Conservation (phyloP, 1,140 invertebrate species). For the Brachystomella parvula region DNA sequence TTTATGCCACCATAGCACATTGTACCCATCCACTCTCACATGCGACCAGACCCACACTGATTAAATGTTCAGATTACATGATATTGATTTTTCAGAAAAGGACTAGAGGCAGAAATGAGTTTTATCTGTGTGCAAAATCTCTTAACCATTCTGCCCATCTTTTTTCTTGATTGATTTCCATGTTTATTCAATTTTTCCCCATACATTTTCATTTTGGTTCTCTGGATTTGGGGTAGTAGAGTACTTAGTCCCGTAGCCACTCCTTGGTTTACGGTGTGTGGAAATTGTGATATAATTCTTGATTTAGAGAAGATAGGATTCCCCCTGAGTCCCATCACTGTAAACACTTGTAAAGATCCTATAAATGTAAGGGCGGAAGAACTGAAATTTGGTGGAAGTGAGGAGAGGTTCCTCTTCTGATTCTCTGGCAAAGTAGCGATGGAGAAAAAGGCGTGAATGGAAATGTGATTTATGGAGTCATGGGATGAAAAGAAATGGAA, state of each 20-base stretch:
- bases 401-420: not conserved
- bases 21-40: no score
- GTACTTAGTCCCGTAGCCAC: no score
- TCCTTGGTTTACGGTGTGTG: not conserved
- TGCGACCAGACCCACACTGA: no score
- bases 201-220: no score
- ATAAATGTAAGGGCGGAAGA: not conserved
- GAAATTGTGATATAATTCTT: constrained; percentile 11
- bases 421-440: not conserved
- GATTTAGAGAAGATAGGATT: constrained; percentile 9
- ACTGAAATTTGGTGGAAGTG: not conserved
- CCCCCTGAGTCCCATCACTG: constrained; percentile 12
- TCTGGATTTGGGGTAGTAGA: no score
- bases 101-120: no score
- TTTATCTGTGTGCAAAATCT: no score
- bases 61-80: no score
- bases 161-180: not conserved
- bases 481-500: not conserved
- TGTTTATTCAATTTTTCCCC: not conserved
- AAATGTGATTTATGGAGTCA: constrained; percentile 11
- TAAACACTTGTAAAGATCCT: constrained; percentile 10
- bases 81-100: no score
- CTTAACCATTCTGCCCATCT: no score
- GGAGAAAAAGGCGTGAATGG: constrained; percentile 1
- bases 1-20: no score